Percentiles rank a stretch among this genome's conserved stretches.
Conservation (phyloP, 2,888 invertebrate genomes). For the Drosophila helvetica region DNA sequence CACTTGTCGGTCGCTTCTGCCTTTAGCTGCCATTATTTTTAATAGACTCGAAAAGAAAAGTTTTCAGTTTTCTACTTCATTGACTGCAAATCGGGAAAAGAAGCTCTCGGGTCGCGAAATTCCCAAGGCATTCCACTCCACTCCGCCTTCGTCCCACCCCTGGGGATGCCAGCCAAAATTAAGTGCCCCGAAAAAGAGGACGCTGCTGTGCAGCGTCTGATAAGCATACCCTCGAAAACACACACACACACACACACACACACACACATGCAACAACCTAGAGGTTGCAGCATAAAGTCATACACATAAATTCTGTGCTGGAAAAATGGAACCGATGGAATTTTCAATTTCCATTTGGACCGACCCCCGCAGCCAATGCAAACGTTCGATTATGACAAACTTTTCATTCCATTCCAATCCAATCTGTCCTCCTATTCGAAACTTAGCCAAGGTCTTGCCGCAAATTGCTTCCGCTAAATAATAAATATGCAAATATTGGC, state of each 20-base stretch:
- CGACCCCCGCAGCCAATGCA: constrained; percentile 37
- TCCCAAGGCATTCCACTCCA: constrained; percentile 7
- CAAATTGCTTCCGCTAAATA: constrained; percentile 38
- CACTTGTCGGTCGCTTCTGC: constrained; percentile 59
- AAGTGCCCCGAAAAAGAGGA: constrained; percentile 68
- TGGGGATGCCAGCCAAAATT: constrained; percentile 59
- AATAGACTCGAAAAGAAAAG: constrained; percentile 76
- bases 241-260: constrained; percentile 19
- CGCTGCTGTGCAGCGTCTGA: constrained; percentile 73
- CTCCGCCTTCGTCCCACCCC: constrained; percentile 4
- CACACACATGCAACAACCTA: constrained; percentile 15
- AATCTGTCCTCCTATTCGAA: neutral
- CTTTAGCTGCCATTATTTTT: constrained; percentile 75
- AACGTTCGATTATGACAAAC: constrained; percentile 51
- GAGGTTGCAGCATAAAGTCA: constrained; percentile 63
- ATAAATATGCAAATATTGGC: constrained; percentile 45
- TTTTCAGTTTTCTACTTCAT: constrained; percentile 79
- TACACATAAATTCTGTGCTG: constrained; percentile 65
- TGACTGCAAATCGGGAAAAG: constrained; percentile 70
- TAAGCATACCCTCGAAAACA: constrained; percentile 48
- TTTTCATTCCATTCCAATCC: constrained; percentile 12
- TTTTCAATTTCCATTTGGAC: constrained; percentile 48
- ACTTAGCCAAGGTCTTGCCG: constrained; percentile 30
- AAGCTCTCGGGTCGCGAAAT: constrained; percentile 30
- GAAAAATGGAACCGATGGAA: constrained; percentile 36